These are phyloP conservation scores for Diachasma alloeum DNA, from an alignment of 1,140 invertebrate species.

Conservation along the genomic window DNA sequence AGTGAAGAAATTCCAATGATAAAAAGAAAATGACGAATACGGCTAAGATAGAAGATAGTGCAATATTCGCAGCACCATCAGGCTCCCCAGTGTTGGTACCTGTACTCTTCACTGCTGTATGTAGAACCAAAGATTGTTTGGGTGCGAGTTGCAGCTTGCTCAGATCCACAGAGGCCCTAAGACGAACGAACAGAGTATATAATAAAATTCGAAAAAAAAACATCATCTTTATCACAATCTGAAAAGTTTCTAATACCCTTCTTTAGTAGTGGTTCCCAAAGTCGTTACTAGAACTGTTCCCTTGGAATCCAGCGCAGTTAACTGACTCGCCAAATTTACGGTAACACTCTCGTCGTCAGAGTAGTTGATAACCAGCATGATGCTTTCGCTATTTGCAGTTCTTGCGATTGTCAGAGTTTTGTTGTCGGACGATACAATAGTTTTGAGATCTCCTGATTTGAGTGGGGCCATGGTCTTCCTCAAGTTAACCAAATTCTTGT, in stretches of 20 bases:
- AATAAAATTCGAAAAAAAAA: too few species aligned
- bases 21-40: too few species aligned
- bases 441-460: conserved; percentile 53
- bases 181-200: neutral
- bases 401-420: conserved; percentile 35
- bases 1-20: too few species aligned
- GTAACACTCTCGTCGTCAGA: conserved; percentile 40
- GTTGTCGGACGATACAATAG: conserved; percentile 49
- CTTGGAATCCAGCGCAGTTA: neutral
- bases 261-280: conserved; percentile 53
- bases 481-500: conserved; percentile 58
- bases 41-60: too few species aligned
- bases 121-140: neutral
- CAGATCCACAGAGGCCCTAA: neutral
- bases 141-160: neutral
- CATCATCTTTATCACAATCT: too few species aligned
- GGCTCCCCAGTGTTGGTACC: too few species aligned
- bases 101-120: too few species aligned
- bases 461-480: conserved; percentile 51
- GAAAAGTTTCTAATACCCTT: conserved; percentile 50
- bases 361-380: conserved; percentile 67
- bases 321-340: conserved; percentile 43
- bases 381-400: conserved; percentile 44
- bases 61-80: too few species aligned
- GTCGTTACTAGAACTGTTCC: conserved; percentile 53